These are phyloP conservation scores for Chorisops tibialis DNA, from an alignment of 2,888 invertebrate species.

Conservation along the genomic window DNA sequence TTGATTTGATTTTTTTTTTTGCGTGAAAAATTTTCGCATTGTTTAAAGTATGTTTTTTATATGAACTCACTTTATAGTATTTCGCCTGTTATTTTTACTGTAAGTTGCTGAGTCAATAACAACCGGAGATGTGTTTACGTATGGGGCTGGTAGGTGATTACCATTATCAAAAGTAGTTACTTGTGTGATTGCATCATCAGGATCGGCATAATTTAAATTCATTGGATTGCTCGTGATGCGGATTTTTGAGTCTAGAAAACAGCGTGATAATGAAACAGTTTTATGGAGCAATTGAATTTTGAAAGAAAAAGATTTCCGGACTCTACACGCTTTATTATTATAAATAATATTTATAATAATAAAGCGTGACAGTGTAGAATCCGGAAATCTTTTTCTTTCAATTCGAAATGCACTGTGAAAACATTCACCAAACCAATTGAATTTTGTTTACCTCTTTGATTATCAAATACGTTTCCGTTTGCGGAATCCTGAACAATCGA, in stretches of 20 bases:
- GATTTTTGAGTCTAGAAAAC: slow-evolving; percentile 54
- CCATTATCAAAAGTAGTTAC: slow-evolving; percentile 73
- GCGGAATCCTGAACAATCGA: slow-evolving; percentile 42
- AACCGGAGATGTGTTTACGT: slow-evolving; percentile 51
- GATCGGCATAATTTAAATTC: slow-evolving; percentile 66
- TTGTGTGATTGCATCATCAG: slow-evolving; percentile 60
- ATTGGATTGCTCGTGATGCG: slow-evolving; percentile 77
- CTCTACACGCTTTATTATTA: background rate
- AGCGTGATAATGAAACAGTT: slow-evolving; percentile 1
- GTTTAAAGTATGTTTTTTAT: too few species aligned
- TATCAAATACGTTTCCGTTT: slow-evolving; percentile 38
- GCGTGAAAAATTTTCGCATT: too few species aligned
- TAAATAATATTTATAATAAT: slow-evolving; percentile 1
- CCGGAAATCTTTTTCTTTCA: too few species aligned
- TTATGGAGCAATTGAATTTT: background rate
- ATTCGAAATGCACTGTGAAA: too few species aligned
- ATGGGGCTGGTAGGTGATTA: slow-evolving; percentile 66
- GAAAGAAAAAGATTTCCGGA: too few species aligned
- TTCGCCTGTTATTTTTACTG: slow-evolving; percentile 60
- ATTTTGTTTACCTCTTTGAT: slow-evolving; percentile 35
- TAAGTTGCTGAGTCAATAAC: slow-evolving; percentile 62
- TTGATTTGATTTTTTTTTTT: slow-evolving; percentile 1
- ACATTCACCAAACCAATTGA: background rate
- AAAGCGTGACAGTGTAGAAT: too few species aligned
- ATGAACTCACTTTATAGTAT: slow-evolving; percentile 30